Base-by-base conservation (phyloP, 2,113 vertebrate species). In the Struthidea cinerea region DNA sequence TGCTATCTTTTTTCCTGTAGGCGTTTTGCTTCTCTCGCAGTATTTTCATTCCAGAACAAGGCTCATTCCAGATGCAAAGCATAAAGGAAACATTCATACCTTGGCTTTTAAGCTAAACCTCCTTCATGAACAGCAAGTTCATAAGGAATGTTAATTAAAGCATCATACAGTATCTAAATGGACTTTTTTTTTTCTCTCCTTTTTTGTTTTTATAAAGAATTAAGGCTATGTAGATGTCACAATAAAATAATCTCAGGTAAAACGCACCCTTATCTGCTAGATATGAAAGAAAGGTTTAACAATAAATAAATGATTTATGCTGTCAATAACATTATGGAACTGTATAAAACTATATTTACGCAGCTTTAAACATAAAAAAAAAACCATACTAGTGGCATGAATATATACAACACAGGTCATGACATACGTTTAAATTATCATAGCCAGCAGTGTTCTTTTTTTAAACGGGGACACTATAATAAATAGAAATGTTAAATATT, bases 401-500 rank as follows among this genome's bases (percentile, higher is more conserved):
- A 97, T 97, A 98, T 97, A 96, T 91, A 97, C 97, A 97, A 97
- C 93, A 97, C 97, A 96, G 96, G 97, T 96, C 94, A 90, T 93
- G 60, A 93, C 68, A 17, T 84, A 95, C 32, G 71, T 94, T 97
- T 94, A 91, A 87, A 97, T 96, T 97, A 97, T 92, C 96, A 96
- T 35, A 93, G 89, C 90, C 91, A 98, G 96, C 91, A 91, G 97
- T 97, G 96, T 95, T 93, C 91, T 95, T 86, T 95, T 95, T 95
- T 93, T 70, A 89, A 96, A 96, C 90, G 93, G 91, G 96, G 95
- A 97, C 96, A 97, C 93, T 86, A 96, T 97, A 97, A 98, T 97
- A 97, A 98, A 98, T 98, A 98, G 96, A 97, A 94, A 96, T 67
- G 96, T 97, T 94, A 97, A 97, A 95, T 97, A 98, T 98, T 98